A percentile compares a stretch with the other conserved stretches of the same genome.
Evolutionary conservation across 1,140 invertebrate species (phyloP).

Genomic region (Papilio polytes): DNA sequence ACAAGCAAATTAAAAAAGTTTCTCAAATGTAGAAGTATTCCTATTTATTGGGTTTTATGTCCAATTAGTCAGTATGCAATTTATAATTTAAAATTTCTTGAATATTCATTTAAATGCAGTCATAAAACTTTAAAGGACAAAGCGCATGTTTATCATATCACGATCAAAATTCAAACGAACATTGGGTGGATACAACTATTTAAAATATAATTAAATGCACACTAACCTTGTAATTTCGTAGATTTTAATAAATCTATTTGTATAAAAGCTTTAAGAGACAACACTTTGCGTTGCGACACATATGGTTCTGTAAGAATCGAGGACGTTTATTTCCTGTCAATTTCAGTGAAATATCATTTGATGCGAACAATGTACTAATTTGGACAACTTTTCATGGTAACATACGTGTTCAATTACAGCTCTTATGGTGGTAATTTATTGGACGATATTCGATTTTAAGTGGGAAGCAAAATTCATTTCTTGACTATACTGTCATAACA

Average conservation of each 20-base stretch:
- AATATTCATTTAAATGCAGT: neutral
- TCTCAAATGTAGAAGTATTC: no score
- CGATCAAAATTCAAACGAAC: neutral
- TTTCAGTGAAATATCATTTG: no score
- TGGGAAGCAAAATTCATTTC: neutral
- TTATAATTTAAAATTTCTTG: neutral
- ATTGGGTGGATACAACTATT: neutral
- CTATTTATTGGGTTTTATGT: neutral
- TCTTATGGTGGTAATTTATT: neutral
- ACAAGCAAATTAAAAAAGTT: neutral
- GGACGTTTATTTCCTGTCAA: no score
- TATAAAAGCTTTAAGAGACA: no score
- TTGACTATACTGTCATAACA: neutral
- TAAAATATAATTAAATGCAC: no score
- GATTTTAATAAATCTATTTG: no score
- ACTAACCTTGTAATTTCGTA: no score
- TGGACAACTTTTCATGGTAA: no score
- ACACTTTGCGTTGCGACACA: no score
- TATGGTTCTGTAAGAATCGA: no score
- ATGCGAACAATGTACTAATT: no score
- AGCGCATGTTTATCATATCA: neutral
- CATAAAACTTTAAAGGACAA: neutral
- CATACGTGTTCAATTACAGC: neutral
- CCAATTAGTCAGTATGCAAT: neutral
- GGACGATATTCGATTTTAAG: neutral